Percentiles rank a stretch among this genome's conserved stretches.
Evolutionary conservation across 1,140 invertebrate species (phyloP).

Genomic region (Pseudomyrmex cubaensis): DNA sequence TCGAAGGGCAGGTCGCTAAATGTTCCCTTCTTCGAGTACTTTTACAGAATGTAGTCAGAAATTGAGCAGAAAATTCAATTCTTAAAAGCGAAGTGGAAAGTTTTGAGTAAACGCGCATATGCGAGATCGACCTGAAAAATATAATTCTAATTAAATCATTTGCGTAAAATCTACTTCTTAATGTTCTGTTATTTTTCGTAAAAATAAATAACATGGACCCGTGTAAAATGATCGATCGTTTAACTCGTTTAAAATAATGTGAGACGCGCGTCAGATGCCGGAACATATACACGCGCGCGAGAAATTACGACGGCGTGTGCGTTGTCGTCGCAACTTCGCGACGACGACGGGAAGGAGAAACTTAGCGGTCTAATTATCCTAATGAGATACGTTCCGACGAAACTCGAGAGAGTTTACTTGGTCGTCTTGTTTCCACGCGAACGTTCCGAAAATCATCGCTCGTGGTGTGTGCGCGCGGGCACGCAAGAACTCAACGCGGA

Average conservation of each 20-base stretch:
- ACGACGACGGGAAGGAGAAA: not conserved
- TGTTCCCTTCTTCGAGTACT: slow-evolving; percentile 31
- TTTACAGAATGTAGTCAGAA: slow-evolving; percentile 7
- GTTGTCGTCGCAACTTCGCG: not conserved
- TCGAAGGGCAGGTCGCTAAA: slow-evolving; percentile 21
- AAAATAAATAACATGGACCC: not conserved
- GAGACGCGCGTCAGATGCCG: not conserved
- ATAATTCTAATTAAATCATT: not conserved
- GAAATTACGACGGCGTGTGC: not conserved
- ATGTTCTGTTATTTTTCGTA: not conserved
- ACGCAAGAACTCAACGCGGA: not conserved
- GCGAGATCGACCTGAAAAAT: not conserved
- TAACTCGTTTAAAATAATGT: not conserved
- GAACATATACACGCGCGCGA: not conserved
- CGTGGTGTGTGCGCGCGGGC: not conserved
- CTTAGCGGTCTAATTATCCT: slow-evolving; percentile 19
- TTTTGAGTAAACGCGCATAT: slow-evolving; percentile 9
- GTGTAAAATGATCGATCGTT: not conserved
- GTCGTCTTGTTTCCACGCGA: not conserved
- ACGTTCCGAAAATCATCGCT: not conserved
- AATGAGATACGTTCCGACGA: slow-evolving; percentile 4
- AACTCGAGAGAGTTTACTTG: slow-evolving; percentile 14
- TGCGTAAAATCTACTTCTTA: too few relatives aligned
- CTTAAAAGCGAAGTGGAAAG: not conserved
- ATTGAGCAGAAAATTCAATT: slow-evolving; percentile 31